Percentiles rank a stretch among this genome's conserved stretches.
phyloP scores from a whole-genome alignment of 2,113 vertebrate genomes.

The Pongo pygmaeus region DNA sequence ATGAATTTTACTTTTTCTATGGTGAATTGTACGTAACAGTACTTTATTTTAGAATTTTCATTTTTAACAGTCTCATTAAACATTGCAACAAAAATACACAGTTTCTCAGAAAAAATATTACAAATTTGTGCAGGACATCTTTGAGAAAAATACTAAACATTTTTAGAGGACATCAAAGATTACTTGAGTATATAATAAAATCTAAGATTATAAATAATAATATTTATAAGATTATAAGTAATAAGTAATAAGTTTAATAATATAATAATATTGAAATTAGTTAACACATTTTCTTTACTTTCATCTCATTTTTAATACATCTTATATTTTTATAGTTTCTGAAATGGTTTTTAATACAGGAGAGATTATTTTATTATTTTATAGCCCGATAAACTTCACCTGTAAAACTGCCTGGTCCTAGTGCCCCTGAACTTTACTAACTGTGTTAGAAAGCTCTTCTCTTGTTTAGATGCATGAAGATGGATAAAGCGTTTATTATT shows the following conservation, averaged over 20 bases:
- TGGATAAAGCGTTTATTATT: background rate
- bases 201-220: background rate
- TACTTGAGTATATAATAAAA: background rate
- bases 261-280: background rate
- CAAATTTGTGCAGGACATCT: background rate
- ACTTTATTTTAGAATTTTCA: slow-evolving; percentile 12
- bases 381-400: background rate
- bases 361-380: background rate
- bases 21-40: slow-evolving; percentile 11
- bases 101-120: background rate
- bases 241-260: background rate
- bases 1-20: slow-evolving; percentile 8
- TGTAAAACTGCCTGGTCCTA: background rate
- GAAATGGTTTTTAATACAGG: background rate
- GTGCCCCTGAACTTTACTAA: background rate
- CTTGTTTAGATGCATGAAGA: background rate
- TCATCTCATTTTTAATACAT: background rate
- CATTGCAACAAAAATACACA: background rate
- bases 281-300: background rate
- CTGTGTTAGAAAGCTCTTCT: background rate
- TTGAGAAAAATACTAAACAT: background rate
- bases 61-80: background rate
- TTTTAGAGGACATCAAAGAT: background rate
- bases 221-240: background rate
- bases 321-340: background rate